These are phyloP conservation scores for Drosophila infuscata DNA, from an alignment of 2,888 invertebrate genomes.

Conservation along the genomic window DNA sequence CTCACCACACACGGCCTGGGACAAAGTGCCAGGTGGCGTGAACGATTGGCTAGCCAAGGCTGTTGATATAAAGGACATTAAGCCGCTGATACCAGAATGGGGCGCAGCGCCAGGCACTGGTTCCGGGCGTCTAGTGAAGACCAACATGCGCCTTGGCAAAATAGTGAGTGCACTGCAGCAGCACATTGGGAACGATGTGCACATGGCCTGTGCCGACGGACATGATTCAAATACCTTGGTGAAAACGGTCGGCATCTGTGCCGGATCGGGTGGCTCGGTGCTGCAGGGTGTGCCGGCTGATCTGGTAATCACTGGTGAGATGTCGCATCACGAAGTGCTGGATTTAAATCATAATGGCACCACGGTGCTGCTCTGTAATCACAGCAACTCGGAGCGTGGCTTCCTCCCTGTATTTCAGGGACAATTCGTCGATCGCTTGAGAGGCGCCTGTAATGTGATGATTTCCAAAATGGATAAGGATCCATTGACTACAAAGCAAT, in stretches of 20 bases:
- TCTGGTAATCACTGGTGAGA: conserved; percentile 95
- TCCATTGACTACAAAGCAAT: conserved; percentile 88
- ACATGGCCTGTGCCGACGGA: conserved; percentile 88
- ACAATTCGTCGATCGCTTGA: conserved; percentile 80
- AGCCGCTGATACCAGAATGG: conserved; percentile 72
- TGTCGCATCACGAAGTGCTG: conserved; percentile 97
- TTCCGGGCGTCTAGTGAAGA: conserved; percentile 87
- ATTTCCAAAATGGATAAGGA: conserved; percentile 91
- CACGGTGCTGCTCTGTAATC: conserved; percentile 95
- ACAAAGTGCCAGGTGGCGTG: conserved; percentile 92
- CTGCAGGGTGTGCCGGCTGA: conserved; percentile 90
- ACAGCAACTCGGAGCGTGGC: conserved; percentile 97
- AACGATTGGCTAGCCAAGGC: conserved; percentile 95
- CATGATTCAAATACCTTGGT: conserved; percentile 86
- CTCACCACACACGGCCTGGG: conserved; percentile 97
- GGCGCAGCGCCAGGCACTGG: conserved; percentile 83
- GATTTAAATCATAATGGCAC: conserved; percentile 93
- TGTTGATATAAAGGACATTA: conserved; percentile 69
- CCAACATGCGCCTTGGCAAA: conserved; percentile 76
- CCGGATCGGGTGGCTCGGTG: conserved; percentile 94
- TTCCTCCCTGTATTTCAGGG: conserved; percentile 88
- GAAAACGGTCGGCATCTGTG: conserved; percentile 92
- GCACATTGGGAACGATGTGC: conserved; percentile 89
- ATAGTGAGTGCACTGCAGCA: conserved; percentile 86
- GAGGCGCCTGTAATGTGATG: conserved; percentile 86